Conservation (phyloP, 2,888 invertebrate genomes). For the Nomada fucata region DNA sequence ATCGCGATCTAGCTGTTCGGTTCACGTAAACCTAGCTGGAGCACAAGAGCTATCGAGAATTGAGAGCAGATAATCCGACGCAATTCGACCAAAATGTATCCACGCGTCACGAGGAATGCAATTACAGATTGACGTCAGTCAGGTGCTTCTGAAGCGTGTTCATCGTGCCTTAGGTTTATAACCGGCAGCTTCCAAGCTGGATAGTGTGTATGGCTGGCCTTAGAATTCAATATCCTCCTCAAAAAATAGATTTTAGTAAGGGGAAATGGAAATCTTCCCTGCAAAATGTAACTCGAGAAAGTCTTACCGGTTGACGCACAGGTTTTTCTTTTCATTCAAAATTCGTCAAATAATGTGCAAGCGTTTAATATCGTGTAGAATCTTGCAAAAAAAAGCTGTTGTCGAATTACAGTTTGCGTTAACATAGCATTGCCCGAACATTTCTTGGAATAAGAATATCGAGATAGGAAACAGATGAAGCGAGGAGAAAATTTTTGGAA, state of each 20-base stretch:
- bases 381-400: too few relatives aligned
- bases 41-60: constrained; percentile 43
- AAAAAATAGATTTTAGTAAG: background rate
- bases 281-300: too few relatives aligned
- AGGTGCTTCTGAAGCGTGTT: constrained; percentile 56
- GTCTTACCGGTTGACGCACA: too few relatives aligned
- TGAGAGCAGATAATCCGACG: constrained; percentile 64
- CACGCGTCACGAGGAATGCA: constrained; percentile 67
- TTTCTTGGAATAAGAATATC: too few relatives aligned
- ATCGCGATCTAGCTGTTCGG: constrained; percentile 5
- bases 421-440: too few relatives aligned
- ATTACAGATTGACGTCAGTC: constrained; percentile 69
- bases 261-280: background rate
- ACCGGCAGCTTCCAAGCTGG: constrained; percentile 33
- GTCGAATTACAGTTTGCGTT: too few relatives aligned
- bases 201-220: background rate
- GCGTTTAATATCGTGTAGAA: too few relatives aligned
- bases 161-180: constrained; percentile 45
- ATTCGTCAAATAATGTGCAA: too few relatives aligned
- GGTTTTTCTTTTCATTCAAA: too few relatives aligned
- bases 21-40: constrained; percentile 12
- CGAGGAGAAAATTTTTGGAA: too few relatives aligned
- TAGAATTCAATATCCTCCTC: constrained; percentile 2
- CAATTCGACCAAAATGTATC: constrained; percentile 68
- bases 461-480: too few relatives aligned